phyloP scores from a whole-genome alignment of 30 jellyfish, hydroid and myxozoan species.

The Hydractinia symbiolongicarpus region DNA sequence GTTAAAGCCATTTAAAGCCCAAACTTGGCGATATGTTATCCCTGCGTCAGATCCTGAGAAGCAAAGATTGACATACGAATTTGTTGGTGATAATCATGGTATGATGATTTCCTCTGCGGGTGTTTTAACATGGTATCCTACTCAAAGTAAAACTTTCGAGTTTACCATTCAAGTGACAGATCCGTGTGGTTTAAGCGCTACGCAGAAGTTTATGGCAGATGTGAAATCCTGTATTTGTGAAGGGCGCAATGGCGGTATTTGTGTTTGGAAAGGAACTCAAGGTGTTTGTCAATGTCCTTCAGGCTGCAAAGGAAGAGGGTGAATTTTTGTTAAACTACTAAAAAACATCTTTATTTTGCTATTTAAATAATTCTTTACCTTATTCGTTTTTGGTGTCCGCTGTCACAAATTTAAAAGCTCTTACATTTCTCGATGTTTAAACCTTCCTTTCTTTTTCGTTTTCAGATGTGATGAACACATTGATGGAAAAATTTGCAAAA shows the following conservation, averaged over 20 bases:
- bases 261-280: slow-evolving; percentile 27
- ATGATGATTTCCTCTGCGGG: slow-evolving; percentile 45
- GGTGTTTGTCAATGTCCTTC: slow-evolving; percentile 45
- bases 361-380: neutral
- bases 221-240: slow-evolving; percentile 48
- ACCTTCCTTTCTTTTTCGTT: neutral
- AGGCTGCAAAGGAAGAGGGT: slow-evolving; percentile 70
- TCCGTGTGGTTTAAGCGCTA: slow-evolving; percentile 48
- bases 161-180: slow-evolving; percentile 39
- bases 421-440: too few relatives aligned
- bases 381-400: neutral
- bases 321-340: slow-evolving; percentile 6
- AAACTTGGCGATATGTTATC: slow-evolving; percentile 32
- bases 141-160: neutral
- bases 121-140: slow-evolving; percentile 39
- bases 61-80: slow-evolving; percentile 41
- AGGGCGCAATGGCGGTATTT: slow-evolving; percentile 32
- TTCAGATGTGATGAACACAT: neutral
- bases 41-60: slow-evolving; percentile 66
- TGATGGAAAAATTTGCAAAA: neutral
- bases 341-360: neutral
- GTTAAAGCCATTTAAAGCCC: slow-evolving; percentile 31
- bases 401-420: neutral
- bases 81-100: slow-evolving; percentile 46
- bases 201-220: slow-evolving; percentile 15